These are phyloP conservation scores for Nibea albiflora DNA, from an alignment of 2,113 vertebrate genomes.

Conservation along the genomic window DNA sequence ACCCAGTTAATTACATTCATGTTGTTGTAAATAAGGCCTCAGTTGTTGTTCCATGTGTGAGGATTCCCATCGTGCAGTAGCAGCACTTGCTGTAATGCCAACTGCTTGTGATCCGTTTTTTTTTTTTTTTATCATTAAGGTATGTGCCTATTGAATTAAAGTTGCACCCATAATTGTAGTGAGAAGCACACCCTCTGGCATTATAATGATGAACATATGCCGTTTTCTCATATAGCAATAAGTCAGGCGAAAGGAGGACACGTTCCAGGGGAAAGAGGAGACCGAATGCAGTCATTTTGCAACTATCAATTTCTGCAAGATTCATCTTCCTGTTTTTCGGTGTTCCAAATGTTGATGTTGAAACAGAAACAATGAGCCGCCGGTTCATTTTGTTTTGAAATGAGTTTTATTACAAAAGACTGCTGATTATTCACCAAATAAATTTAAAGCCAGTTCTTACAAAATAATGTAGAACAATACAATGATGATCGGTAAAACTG, in stretches of 20 bases:
- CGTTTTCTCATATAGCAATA: conserved; percentile 15
- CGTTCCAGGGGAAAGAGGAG: not conserved
- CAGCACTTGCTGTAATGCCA: conserved; percentile 13
- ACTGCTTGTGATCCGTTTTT: conserved; percentile 23
- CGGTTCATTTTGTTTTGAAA: not conserved
- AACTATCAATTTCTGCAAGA: conserved; percentile 6
- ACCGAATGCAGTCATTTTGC: conserved; percentile 12
- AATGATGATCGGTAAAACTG: not conserved
- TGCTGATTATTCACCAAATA: not conserved
- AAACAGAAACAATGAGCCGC: conserved; percentile 14
- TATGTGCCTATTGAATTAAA: conserved; percentile 8
- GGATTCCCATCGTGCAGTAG: conserved; percentile 33
- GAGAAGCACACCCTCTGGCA: not conserved
- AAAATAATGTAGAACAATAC: not conserved
- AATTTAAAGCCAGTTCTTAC: not conserved
- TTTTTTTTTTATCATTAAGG: conserved; percentile 3
- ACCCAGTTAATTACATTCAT: conserved; percentile 4
- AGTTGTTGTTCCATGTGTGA: conserved; percentile 41
- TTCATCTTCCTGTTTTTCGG: not conserved
- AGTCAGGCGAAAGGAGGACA: conserved; percentile 8
- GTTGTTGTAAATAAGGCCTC: conserved; percentile 16
- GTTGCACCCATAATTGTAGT: conserved; percentile 3
- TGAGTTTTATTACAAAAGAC: not conserved
- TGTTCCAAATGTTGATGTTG: conserved; percentile 12
- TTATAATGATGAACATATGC: conserved; percentile 14